A percentile compares a stretch with the other conserved stretches of the same genome.
Evolutionary conservation across 2,888 invertebrate genomes (phyloP).

Genomic region (Mythimna albipuncta): DNA sequence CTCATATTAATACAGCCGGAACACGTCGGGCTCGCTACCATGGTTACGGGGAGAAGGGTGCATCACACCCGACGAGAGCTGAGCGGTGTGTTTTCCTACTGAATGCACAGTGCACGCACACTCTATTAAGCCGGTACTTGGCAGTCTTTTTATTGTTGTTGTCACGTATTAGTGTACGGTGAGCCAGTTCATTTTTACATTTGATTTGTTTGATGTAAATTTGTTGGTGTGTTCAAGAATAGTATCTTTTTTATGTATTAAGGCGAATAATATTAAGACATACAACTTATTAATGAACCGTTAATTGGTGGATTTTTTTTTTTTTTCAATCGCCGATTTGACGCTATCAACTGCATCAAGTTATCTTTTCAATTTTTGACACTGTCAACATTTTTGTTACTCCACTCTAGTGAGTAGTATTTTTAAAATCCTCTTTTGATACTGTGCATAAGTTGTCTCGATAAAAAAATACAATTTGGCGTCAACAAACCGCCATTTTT

Average conservation of each 20-base stretch:
- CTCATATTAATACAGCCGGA: neutral
- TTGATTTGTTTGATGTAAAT: neutral
- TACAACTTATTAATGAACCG: neutral
- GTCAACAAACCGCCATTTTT: too few species aligned
- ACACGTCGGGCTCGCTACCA: constrained; percentile 43
- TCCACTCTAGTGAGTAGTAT: too few species aligned
- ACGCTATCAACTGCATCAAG: too few species aligned
- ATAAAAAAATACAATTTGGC: too few species aligned
- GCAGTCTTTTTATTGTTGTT: constrained; percentile 16
- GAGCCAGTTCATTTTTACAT: neutral
- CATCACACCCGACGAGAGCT: constrained; percentile 13
- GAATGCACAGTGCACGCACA: constrained; percentile 36
- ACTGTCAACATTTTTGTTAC: too few species aligned
- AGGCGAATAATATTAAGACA: neutral
- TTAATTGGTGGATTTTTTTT: too few species aligned
- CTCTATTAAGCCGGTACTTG: constrained; percentile 7
- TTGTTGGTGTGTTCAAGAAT: too few species aligned
- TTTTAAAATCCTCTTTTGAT: too few species aligned
- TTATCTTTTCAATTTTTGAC: too few species aligned
- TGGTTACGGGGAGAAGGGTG: constrained; percentile 50
- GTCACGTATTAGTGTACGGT: constrained; percentile 3
- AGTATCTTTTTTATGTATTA: neutral
- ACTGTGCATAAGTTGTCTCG: too few species aligned
- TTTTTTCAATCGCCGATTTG: too few species aligned
- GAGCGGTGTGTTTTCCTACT: constrained; percentile 42